Evolutionary conservation across 2,888 invertebrate genomes (phyloP).

Genomic region (Apeira syringaria): DNA sequence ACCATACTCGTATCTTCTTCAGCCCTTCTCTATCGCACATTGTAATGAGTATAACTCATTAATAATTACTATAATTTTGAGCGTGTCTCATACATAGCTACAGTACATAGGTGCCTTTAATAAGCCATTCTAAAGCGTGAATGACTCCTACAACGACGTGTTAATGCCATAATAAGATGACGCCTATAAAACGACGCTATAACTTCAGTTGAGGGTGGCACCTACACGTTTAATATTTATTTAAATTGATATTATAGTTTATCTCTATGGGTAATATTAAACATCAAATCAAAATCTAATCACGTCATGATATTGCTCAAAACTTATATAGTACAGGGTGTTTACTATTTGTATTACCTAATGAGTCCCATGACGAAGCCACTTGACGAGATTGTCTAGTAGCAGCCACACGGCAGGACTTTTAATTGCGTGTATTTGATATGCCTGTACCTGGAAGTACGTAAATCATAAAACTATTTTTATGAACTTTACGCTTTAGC

Average conservation of each 20-base stretch:
- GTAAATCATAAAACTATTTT: no score
- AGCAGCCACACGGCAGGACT: no score
- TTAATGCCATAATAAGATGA: neutral
- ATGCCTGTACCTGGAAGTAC: no score
- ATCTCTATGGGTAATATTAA: constrained; percentile 20
- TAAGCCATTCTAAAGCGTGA: neutral
- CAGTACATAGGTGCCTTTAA: neutral
- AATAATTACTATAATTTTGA: no score
- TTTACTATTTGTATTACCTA: constrained; percentile 3
- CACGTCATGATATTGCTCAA: constrained; percentile 44
- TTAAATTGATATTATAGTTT: constrained; percentile 38
- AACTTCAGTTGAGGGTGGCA: neutral
- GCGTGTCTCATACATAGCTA: neutral
- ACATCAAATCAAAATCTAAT: constrained; percentile 38
- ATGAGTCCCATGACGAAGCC: no score
- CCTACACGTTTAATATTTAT: constrained; percentile 30
- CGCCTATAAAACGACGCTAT: neutral
- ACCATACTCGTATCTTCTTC: no score
- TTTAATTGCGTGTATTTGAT: no score
- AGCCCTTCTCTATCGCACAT: no score
- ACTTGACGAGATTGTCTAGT: no score
- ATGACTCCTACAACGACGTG: no score
- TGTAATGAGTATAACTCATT: no score
- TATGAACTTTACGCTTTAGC: no score
- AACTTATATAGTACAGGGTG: constrained; percentile 34